Evolutionary conservation across 35 echinoderm and acorn worm species (phyloP), one percentile per base, ranked within the genome.

Genomic region (Strongylocentrotus purpuratus): DNA sequence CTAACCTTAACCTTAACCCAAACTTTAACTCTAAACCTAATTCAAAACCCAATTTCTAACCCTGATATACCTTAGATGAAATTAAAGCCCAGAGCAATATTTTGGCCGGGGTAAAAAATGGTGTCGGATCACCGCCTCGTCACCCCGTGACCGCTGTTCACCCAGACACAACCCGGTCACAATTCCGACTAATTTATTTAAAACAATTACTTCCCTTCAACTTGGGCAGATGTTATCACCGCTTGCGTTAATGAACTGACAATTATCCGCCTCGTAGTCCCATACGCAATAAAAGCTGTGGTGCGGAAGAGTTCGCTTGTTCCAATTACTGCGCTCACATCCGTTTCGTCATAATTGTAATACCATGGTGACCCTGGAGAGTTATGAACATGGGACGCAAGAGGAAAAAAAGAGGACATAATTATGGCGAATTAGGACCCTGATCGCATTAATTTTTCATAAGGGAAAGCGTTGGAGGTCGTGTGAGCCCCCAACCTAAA

Each of bases 141-240:
- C 87, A 89, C 32, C 87, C 87, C 87, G 87, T 89, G 87, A 89
- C 87, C 87, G 87, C 32, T 45, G 33, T 20, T 46, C 32, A 89
- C 87, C 87, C 87, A 89, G 87, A 33, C 87, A 45, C 33, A 89
- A 89, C 87, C 45, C 87, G 87, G 33, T 89, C 33, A 46, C 87
- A 89, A 46, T 45, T 89, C 32, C 12, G 14, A 17, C 87, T 46
- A 89, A 89, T 89, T 46, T 89, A 89, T 89, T 89, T 89, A 89
- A 89, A 89, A 89, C 87, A 89, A 89, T 89, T 89, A 89, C 87
- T 89, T 89, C 87, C 87, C 87, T 33, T 89, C 87, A 33, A 22
- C 20, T 46, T 33, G 33, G 45, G 33, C 87, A 89, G 87, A 89
- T 89, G 87, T 89, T 89, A 89, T 89, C 87, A 31, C 31, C 32